These are phyloP conservation scores for Cochlearius cochlearius DNA, from an alignment of 2,113 vertebrate species.

Conservation along the genomic window DNA sequence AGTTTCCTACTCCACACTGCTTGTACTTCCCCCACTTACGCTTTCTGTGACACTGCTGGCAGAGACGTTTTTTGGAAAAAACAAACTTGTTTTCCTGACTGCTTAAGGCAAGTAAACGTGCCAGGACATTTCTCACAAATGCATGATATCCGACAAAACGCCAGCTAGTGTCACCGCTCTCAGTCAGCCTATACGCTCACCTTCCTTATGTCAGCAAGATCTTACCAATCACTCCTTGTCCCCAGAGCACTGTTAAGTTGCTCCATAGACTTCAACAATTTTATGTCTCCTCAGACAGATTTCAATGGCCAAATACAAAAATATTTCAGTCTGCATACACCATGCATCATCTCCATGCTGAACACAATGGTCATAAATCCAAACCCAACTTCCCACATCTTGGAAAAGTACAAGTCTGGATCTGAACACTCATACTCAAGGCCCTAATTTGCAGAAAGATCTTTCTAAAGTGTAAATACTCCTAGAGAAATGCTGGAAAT, in stretches of 20 bases:
- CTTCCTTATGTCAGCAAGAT: neutral
- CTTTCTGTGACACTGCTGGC: neutral
- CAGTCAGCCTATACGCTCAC: neutral
- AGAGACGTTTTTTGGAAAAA: neutral
- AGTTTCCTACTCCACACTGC: neutral
- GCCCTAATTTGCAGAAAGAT: neutral
- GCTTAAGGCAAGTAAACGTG: neutral
- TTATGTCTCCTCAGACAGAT: neutral
- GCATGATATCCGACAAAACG: neutral
- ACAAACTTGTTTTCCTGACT: neutral
- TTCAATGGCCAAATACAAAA: neutral
- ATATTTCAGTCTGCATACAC: neutral
- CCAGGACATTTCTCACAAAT: neutral
- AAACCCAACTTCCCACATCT: neutral
- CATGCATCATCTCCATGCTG: neutral
- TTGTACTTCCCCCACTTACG: neutral
- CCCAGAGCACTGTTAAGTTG: neutral
- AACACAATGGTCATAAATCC: neutral
- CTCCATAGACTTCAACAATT: neutral
- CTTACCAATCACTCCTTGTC: neutral
- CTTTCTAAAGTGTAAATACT: neutral
- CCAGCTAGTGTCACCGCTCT: neutral
- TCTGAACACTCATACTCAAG: accelerated
- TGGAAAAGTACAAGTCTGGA: neutral
- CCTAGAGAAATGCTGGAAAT: neutral